Evolutionary conservation across 2,888 invertebrate species (phyloP), one percentile per base, ranked within the genome.

Genomic region (Eremobia ochroleuca): DNA sequence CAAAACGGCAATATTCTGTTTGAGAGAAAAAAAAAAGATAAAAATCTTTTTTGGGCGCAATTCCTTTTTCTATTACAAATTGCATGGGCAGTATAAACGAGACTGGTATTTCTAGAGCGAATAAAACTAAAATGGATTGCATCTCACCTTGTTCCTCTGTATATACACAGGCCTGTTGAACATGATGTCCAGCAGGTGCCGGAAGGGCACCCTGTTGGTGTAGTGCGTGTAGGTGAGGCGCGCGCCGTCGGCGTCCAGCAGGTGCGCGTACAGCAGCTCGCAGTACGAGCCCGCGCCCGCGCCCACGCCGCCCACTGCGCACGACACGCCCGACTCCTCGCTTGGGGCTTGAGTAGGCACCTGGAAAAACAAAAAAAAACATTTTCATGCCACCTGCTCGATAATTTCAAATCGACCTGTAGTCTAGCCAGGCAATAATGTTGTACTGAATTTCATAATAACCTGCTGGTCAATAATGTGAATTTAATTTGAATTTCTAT

Each of bases 91-190:
- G 52, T 4, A 52, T 52, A n/a, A 52, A 25, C 49, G 49, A 49
- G 21, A 49, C 49, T 21, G 43, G 43, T 3, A 52, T 52, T 52
- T 25, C 21, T 52, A 52, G 52, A 25, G 25, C 8, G 52, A 9
- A 49, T 49, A 49, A 21, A 21, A 21, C 3, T 21, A 3, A 49
- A 8, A 8, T 49, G 18, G 49, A 2, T 0, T 25, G 11, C 25
- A 25, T 11, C 25, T n/a, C 70, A 97, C 98, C 97, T 98, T 98
- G 92, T 98, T 97, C 88, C 97, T 97, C 92, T 98, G 98, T 88
- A 98, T 98, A 88, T 98, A 98, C 77, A 98, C 98, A 13, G 98
- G 98, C 13, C 98, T 95, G 95, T 98, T 98, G 94, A 98, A 98
- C 86, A 97, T 98, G 88, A 98, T 98, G 94, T 98, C 98, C 76